Evolutionary conservation across 2,113 vertebrate species (phyloP), one percentile per base, ranked within the genome.

Genomic region (Dissostichus mawsoni): DNA sequence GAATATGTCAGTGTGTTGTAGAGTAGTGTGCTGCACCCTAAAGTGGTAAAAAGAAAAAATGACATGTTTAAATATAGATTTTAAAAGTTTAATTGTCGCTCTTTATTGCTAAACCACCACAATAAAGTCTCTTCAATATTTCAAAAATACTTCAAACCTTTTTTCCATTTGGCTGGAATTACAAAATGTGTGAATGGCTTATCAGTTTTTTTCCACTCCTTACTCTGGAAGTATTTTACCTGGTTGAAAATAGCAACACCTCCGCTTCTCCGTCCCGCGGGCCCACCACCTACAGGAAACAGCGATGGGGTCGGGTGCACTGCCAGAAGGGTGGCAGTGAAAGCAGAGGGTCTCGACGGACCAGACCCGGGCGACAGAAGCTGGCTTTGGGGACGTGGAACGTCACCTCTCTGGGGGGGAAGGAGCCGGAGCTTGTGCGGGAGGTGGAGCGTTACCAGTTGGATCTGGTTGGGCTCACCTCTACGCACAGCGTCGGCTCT

Each of bases 181-280:
- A 36, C 14, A 23, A 57, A 36, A 4, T 64, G 61, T 36, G 36
- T 11, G 33, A 44, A 9, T 57, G 36, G 36, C 23, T 55, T 56
- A 78, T 41, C 29, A 25, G 25, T 36, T 52, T 20, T 41, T 23
- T 63, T 8, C 44, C 12, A 23, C 41, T 25, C 36, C 29, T 58
- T 53, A 45, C 53, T 53, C 45, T 20, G 17, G 23, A 69, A 36
- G 20, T 11, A 7, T 53, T 18, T 59, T 48, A 51, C 33, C 52
- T 61, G 25, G 10, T 55, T 57, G 56, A 41, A 76, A 80, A 67
- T 61, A 67, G 29, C 36, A 36, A n/a, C n/a, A n/a, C n/a, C n/a
- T n/a, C n/a, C n/a, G n/a, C n/a, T n/a, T n/a, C n/a, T n/a, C n/a
- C n/a, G n/a, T n/a, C n/a, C n/a, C n/a, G n/a, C n/a, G n/a, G n/a